Conservation (phyloP, 2,888 invertebrate genomes). For the Luperina testacea region DNA sequence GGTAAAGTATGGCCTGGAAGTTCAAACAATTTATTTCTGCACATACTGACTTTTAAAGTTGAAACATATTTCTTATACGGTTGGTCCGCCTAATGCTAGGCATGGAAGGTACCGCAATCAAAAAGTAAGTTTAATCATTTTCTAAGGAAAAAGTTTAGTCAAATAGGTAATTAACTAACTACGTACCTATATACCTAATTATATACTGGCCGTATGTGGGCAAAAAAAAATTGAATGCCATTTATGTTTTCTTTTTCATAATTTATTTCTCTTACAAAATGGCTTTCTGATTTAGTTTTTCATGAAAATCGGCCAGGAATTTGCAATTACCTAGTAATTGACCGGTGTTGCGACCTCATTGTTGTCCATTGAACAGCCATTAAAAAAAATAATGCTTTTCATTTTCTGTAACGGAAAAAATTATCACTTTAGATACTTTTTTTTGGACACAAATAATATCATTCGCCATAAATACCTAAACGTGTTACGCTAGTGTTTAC, state of each 20-base stretch:
- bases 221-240: neutral
- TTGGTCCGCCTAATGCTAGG: neutral
- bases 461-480: neutral
- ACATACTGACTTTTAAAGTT: neutral
- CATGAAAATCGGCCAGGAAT: neutral
- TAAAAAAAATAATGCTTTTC: neutral
- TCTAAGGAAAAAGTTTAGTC: neutral
- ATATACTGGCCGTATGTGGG: neutral
- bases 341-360: neutral
- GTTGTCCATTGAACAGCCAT: too few relatives aligned
- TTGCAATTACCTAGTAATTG: neutral
- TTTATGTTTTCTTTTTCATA: conserved; percentile 1
- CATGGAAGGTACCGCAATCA: neutral
- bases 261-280: neutral
- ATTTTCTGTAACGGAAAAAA: neutral
- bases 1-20: conserved; percentile 59
- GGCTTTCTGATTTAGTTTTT: neutral
- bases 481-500: neutral
- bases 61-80: neutral
- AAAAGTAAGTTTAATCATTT: neutral
- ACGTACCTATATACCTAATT: neutral
- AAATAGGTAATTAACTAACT: neutral
- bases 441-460: neutral
- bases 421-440: neutral
- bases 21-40: neutral